These are phyloP conservation scores for Antigone vipio DNA, from an alignment of 2,113 vertebrate genomes.

Conservation along the genomic window DNA sequence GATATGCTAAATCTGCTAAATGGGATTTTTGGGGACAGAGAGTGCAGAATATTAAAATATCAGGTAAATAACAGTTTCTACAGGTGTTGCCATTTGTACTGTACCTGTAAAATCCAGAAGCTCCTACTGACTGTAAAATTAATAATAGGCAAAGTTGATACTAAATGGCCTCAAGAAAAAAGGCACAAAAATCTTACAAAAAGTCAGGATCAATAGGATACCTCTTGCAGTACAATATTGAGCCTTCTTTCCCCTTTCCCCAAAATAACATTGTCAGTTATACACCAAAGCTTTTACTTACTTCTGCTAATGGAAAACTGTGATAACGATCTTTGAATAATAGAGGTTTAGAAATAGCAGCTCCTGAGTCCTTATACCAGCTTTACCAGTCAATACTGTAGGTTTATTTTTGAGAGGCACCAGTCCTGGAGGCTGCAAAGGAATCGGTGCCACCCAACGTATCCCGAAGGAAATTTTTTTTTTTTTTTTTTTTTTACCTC, in stretches of 20 bases:
- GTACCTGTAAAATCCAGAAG: slow-evolving; percentile 50
- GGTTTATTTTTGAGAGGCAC: slow-evolving; percentile 54
- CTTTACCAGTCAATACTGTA: slow-evolving; percentile 54
- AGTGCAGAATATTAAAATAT: background rate
- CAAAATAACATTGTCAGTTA: slow-evolving; percentile 67
- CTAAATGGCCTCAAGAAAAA: slow-evolving; percentile 58
- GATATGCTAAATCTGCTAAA: background rate
- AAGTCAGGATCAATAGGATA: slow-evolving; percentile 56
- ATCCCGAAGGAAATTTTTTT: background rate
- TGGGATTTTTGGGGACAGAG: background rate
- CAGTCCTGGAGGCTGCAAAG: slow-evolving; percentile 1
- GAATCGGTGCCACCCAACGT: background rate
- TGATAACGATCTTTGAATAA: slow-evolving; percentile 76
- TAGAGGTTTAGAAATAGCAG: slow-evolving; percentile 70
- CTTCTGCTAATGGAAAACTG: slow-evolving; percentile 75
- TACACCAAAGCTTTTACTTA: slow-evolving; percentile 74
- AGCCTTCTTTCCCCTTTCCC: slow-evolving; percentile 52
- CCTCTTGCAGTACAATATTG: slow-evolving; percentile 33
- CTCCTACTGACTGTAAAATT: slow-evolving; percentile 56
- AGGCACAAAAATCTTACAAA: background rate
- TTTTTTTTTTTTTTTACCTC: background rate
- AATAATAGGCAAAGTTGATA: slow-evolving; percentile 50
- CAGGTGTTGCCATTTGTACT: slow-evolving; percentile 28
- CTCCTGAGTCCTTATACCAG: slow-evolving; percentile 43
- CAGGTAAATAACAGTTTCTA: slow-evolving; percentile 33